These are phyloP conservation scores for Morone chrysops DNA, from an alignment of 2,113 vertebrate genomes.

Conservation along the genomic window DNA sequence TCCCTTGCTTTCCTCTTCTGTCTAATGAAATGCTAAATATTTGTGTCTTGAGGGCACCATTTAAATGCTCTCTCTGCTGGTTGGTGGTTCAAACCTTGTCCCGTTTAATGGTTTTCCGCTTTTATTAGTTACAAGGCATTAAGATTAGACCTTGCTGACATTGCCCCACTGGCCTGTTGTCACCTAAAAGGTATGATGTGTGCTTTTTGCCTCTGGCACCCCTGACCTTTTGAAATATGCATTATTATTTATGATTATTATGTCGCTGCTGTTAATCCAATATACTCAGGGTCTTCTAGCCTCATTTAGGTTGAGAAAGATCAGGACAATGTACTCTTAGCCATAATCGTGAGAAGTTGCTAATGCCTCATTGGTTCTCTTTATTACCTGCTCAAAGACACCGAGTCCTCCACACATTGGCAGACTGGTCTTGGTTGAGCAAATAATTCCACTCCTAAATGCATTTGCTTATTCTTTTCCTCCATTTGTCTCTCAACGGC, in stretches of 20 bases:
- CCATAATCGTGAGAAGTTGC: conserved; percentile 41
- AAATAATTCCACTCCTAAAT: conserved; percentile 72
- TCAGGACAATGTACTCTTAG: conserved; percentile 24
- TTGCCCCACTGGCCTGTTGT: conserved; percentile 15
- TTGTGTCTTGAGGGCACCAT: conserved; percentile 67
- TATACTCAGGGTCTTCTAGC: neutral
- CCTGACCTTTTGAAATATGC: conserved; percentile 23
- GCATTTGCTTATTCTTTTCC: conserved; percentile 59
- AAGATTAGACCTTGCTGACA: conserved; percentile 34
- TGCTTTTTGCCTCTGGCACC: conserved; percentile 19
- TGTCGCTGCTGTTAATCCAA: neutral
- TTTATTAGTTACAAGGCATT: conserved; percentile 37
- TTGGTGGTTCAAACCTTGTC: conserved; percentile 31
- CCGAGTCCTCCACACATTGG: conserved; percentile 54
- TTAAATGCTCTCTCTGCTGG: conserved; percentile 50
- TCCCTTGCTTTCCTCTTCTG: conserved; percentile 39
- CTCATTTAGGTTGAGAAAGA: conserved; percentile 17
- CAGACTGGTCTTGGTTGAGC: conserved; percentile 69
- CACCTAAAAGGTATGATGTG: conserved; percentile 16
- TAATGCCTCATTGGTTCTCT: conserved; percentile 77
- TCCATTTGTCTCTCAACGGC: conserved; percentile 36
- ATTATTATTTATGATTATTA: conserved; percentile 3
- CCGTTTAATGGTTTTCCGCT: conserved; percentile 48
- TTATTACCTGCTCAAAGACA: conserved; percentile 77
- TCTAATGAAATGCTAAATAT: conserved; percentile 76